Evolutionary conservation across 2,113 vertebrate genomes (phyloP).

Genomic region (Arizona elegans): DNA sequence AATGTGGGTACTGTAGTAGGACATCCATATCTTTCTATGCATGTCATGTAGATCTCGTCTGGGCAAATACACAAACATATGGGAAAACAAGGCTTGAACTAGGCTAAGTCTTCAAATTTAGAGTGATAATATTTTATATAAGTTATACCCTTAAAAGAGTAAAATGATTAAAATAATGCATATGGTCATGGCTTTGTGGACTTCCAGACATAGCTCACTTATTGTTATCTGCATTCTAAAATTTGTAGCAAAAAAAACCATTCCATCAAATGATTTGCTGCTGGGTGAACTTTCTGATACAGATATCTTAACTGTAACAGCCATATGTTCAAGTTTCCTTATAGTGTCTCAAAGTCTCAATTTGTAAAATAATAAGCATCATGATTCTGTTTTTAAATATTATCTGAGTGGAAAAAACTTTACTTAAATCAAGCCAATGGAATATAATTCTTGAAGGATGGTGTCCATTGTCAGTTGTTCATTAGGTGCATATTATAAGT

Average conservation of each 20-base stretch:
- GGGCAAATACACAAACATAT: not conserved
- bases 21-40: not conserved
- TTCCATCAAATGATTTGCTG: not conserved
- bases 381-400: not conserved
- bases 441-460: not conserved
- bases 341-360: not conserved
- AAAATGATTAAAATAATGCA: not conserved
- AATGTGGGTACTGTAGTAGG: too few species aligned
- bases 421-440: not conserved
- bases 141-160: not conserved
- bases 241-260: not conserved
- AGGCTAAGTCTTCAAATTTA: not conserved
- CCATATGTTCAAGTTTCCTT: not conserved
- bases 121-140: not conserved
- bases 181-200: not conserved
- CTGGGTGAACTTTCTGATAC: not conserved
- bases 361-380: not conserved
- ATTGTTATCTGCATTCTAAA: not conserved
- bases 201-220: not conserved
- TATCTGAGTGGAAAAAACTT: not conserved
- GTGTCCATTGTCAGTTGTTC: not conserved
- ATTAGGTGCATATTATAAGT: slow-evolving; percentile 16
- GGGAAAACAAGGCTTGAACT: not conserved
- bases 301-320: not conserved
- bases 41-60: not conserved